Conservation (phyloP, 2,113 vertebrate species). For the Myodes glareolus region DNA sequence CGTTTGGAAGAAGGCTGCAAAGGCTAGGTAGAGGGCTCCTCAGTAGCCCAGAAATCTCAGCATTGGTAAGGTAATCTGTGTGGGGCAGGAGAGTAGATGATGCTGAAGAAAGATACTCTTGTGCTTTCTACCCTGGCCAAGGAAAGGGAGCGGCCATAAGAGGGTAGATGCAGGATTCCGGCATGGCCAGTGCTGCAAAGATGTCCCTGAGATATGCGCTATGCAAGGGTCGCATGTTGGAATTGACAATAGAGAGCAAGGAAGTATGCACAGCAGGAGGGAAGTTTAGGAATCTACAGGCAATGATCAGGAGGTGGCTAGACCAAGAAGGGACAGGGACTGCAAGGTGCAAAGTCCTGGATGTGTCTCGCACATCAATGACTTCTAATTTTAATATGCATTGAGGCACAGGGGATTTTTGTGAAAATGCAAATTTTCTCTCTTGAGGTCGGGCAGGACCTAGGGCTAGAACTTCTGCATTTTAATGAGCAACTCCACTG, state of each 20-base stretch:
- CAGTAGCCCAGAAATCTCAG: not conserved
- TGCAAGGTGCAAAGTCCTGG: not conserved
- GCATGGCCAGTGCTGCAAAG: not conserved
- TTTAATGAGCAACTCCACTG: not conserved
- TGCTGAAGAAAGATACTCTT: not conserved
- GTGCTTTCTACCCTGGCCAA: not conserved
- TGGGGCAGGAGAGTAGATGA: not conserved
- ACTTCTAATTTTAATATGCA: slow-evolving; percentile 3
- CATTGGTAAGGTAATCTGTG: not conserved
- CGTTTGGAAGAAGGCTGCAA: not conserved
- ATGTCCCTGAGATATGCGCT: not conserved
- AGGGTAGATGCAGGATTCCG: not conserved
- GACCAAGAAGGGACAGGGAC: not conserved
- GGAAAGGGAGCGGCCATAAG: not conserved
- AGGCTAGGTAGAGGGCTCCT: not conserved
- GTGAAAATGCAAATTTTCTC: slow-evolving; percentile 19
- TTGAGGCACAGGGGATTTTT: not conserved
- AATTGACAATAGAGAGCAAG: not conserved
- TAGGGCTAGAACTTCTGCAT: not conserved
- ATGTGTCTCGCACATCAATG: not conserved
- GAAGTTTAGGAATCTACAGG: not conserved
- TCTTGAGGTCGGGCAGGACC: not conserved
- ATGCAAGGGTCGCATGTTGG: not conserved
- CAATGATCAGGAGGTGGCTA: not conserved
- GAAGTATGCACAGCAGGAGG: not conserved